These are phyloP conservation scores for Vulpes lagopus DNA, from an alignment of 2,113 vertebrate species.

Conservation along the genomic window DNA sequence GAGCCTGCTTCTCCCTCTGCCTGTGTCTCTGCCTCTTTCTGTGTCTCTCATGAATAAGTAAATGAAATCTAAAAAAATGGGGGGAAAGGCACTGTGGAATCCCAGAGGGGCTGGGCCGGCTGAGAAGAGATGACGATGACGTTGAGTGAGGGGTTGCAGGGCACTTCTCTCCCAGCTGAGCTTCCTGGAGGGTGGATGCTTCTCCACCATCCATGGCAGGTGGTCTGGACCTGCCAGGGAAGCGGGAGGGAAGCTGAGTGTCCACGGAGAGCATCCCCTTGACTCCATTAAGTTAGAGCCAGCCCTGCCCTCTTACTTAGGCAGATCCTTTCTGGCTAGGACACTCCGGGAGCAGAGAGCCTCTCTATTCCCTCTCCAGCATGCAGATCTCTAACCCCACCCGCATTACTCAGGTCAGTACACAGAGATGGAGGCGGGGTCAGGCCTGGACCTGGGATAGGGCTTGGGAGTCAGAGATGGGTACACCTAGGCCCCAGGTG, in stretches of 20 bases:
- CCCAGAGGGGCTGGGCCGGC: no score
- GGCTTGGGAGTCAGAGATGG: accelerated
- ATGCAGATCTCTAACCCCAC: no score
- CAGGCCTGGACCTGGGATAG: background rate
- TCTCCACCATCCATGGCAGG: background rate
- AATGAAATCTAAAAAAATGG: no score
- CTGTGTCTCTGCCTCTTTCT: no score
- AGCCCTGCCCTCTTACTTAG: background rate
- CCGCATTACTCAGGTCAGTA: background rate
- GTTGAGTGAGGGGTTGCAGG: background rate
- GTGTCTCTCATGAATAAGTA: no score
- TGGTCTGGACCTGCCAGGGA: background rate
- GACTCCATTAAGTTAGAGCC: background rate
- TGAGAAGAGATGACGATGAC: no score
- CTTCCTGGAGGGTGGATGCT: background rate
- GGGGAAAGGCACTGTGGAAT: background rate
- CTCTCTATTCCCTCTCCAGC: background rate
- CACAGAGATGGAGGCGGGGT: accelerated
- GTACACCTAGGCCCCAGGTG: background rate
- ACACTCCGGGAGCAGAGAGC: background rate
- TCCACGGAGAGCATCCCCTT: background rate
- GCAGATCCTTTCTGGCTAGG: background rate
- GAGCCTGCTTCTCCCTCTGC: no score
- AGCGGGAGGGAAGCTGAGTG: no score
- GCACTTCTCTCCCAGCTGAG: background rate